Evolutionary conservation across 2,113 vertebrate genomes (phyloP).

Genomic region (Oreotrochilus melanogaster): DNA sequence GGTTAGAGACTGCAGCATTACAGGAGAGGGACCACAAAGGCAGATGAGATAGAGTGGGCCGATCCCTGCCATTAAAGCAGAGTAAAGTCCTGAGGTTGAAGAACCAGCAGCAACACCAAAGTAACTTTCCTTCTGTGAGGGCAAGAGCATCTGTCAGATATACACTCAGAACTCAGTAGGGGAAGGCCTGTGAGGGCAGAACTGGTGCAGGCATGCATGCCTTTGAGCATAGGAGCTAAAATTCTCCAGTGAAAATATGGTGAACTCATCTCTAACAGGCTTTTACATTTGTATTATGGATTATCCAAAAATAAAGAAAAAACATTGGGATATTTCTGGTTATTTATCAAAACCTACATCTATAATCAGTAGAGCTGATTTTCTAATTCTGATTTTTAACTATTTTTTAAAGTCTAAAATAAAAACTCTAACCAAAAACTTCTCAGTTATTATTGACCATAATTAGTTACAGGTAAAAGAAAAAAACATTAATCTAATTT

Average conservation of each 20-base stretch:
- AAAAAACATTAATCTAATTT: not conserved
- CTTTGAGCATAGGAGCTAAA: not conserved
- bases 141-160: not conserved
- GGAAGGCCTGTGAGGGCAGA: not conserved
- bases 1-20: not conserved
- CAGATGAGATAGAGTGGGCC: not conserved
- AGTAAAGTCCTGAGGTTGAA: not conserved
- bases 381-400: not conserved
- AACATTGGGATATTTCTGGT: not conserved
- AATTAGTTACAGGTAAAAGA: not conserved
- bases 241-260: not conserved
- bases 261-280: not conserved
- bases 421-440: not conserved
- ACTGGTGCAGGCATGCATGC: fast-evolving
- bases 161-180: not conserved
- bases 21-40: not conserved
- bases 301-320: not conserved
- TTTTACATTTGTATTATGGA: not conserved
- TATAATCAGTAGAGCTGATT: not conserved
- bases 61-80: not conserved
- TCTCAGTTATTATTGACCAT: not conserved
- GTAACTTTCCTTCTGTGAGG: not conserved
- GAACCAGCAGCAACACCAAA: not conserved
- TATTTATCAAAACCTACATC: not conserved
- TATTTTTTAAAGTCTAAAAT: too few relatives aligned